Base-by-base conservation (phyloP, 2,113 vertebrate genomes). In the Ammodytes dubius region DNA sequence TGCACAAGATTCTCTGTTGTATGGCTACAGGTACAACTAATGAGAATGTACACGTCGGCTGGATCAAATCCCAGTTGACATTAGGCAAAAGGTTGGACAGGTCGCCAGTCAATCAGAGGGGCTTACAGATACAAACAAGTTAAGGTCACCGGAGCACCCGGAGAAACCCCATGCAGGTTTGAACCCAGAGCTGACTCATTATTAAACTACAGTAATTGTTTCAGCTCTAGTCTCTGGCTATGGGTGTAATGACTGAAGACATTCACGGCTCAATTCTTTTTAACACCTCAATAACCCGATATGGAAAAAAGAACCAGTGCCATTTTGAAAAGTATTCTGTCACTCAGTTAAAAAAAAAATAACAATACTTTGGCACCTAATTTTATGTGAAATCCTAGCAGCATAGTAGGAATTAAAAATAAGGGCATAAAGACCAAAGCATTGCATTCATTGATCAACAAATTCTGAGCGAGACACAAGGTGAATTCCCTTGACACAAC, bases 381-480 rank as follows among this genome's bases (percentile, higher is more conserved):
- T 66, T 78, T 17, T 46, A 74, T 47, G 8, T 3, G 65, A 45
- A 82, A 66, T 56, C 39, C 50, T 59, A 19, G 46, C 70, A 66
- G 59, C 12, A 54, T 12, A 13, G 9, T 43, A 69, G n/a, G 14
- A 46, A 74, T 43, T 56, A 71, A 46, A 67, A 35, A 4, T 2
- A 45, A 8, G 54, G 27, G 6, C 53, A 47, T 27, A 39, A 64
- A 10, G 3, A 52, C 37, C 8, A 39, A 61, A 46, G 43, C 39
- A 49, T 12, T 57, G 35, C 37, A 59, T n/a, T 42, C 37, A 68
- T n/a, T 42, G 39, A 68, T 39, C 5, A 15, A 27, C 3, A 39
- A 43, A 45, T 40, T 19, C 56, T 12, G 46, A 66, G 54, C 27
- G 46, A 39, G n/a, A 81, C 39, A 43, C 3, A 3, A 69, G 43